phyloP scores from a whole-genome alignment of 2,888 invertebrate species.

The Aporophyla nigra region DNA sequence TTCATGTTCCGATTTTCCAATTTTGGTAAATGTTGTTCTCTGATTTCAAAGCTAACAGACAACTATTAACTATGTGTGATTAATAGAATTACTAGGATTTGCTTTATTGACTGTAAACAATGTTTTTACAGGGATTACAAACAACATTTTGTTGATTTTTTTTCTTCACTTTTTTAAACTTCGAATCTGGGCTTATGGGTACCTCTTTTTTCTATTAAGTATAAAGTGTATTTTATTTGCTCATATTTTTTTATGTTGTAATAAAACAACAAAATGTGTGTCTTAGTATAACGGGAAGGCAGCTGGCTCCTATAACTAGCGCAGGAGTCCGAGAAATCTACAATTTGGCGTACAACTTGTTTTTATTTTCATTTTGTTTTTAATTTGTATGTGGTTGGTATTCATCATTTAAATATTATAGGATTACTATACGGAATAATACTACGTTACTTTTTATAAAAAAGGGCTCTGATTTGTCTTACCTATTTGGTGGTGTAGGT shows the following conservation, averaged over 20 bases:
- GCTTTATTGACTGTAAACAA: background rate
- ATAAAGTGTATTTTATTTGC: too few relatives aligned
- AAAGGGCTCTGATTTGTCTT: background rate
- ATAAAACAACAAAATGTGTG: too few relatives aligned
- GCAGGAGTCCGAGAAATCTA: too few relatives aligned
- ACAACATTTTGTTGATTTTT: background rate
- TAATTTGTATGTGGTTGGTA: background rate
- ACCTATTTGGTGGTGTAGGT: background rate
- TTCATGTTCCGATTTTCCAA: conserved; percentile 30
- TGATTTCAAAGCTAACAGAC: conserved; percentile 35
- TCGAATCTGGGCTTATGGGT: too few relatives aligned
- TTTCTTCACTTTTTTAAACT: too few relatives aligned
- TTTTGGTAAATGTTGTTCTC: conserved; percentile 33
- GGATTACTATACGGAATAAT: background rate
- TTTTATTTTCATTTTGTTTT: too few relatives aligned
- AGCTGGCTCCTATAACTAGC: too few relatives aligned
- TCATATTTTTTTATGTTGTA: too few relatives aligned
- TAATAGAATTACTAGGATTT: background rate
- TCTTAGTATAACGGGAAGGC: too few relatives aligned
- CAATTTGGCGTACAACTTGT: too few relatives aligned
- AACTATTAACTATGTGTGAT: background rate
- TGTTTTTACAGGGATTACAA: background rate
- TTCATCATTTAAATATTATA: background rate
- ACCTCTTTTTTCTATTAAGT: too few relatives aligned
- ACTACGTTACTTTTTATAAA: background rate